These are phyloP conservation scores for Fregetta grallaria DNA, from an alignment of 2,113 vertebrate species.

Conservation along the genomic window DNA sequence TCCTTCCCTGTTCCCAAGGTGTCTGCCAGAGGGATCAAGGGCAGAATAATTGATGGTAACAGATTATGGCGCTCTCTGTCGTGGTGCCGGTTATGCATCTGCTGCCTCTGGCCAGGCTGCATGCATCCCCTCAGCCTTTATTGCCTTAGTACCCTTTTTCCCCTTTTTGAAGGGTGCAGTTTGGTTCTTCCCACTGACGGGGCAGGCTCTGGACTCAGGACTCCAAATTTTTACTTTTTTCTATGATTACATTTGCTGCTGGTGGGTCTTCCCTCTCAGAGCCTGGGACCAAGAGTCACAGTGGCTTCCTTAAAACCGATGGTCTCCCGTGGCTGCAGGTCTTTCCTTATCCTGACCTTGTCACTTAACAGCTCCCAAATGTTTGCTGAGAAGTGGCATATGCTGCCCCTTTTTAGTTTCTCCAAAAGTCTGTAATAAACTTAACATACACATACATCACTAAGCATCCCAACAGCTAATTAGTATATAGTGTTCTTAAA, in stretches of 20 bases:
- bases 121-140: not conserved
- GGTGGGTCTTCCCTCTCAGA: not conserved
- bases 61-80: not conserved
- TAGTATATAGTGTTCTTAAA: not conserved
- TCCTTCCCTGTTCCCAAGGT: not conserved
- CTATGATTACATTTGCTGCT: not conserved
- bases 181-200: not conserved
- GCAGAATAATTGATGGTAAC: not conserved
- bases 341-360: not conserved
- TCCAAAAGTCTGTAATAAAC: not conserved
- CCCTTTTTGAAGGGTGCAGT: not conserved
- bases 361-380: not conserved
- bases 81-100: accelerated
- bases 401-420: not conserved
- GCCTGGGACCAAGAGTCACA: not conserved
- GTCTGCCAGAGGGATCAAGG: not conserved
- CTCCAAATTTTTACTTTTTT: not conserved
- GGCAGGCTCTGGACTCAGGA: not conserved
- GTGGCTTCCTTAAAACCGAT: not conserved
- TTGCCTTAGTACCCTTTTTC: not conserved
- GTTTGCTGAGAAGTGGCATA: not conserved
- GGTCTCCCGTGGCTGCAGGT: not conserved
- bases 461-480: not conserved
- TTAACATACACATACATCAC: accelerated
- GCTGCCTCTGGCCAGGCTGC: not conserved